Conservation (phyloP, 2,888 invertebrate species). For the Mythimna pallens region DNA sequence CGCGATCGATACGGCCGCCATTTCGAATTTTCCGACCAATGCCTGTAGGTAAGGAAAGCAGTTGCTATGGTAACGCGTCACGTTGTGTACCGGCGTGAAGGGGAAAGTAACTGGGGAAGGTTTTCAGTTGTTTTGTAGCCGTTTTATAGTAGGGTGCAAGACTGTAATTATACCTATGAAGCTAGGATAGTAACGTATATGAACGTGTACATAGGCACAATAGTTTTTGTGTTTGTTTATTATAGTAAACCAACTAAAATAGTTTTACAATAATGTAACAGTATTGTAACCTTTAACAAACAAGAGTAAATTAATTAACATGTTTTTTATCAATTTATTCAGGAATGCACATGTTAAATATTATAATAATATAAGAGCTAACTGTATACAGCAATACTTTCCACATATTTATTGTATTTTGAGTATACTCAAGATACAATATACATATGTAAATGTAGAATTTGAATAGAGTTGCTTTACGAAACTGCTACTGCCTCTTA, state of each 20-base stretch:
- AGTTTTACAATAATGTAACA: not conserved
- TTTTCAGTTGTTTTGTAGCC: slow-evolving; percentile 68
- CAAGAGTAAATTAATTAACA: not conserved
- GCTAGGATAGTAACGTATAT: slow-evolving; percentile 30
- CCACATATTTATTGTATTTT: no score
- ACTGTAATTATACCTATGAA: slow-evolving; percentile 59
- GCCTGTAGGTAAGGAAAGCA: slow-evolving; percentile 86
- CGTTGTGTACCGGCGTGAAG: slow-evolving; percentile 73
- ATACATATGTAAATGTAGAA: not conserved
- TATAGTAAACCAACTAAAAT: slow-evolving; percentile 1
- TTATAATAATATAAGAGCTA: not conserved
- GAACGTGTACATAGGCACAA: slow-evolving; percentile 16
- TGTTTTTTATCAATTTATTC: no score
- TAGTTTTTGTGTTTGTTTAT: not conserved
- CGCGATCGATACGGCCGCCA: slow-evolving; percentile 88
- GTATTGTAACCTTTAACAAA: not conserved
- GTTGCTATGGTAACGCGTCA: slow-evolving; percentile 83
- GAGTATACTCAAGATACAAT: not conserved
- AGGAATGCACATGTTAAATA: no score
- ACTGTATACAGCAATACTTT: not conserved
- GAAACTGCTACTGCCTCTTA: not conserved
- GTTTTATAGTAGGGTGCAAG: slow-evolving; percentile 57
- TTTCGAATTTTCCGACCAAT: slow-evolving; percentile 91
- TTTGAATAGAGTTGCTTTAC: not conserved
- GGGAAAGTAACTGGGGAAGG: slow-evolving; percentile 86